These are phyloP conservation scores for Drosophila ogumai DNA, from an alignment of 1,140 invertebrate species.

Conservation along the genomic window DNA sequence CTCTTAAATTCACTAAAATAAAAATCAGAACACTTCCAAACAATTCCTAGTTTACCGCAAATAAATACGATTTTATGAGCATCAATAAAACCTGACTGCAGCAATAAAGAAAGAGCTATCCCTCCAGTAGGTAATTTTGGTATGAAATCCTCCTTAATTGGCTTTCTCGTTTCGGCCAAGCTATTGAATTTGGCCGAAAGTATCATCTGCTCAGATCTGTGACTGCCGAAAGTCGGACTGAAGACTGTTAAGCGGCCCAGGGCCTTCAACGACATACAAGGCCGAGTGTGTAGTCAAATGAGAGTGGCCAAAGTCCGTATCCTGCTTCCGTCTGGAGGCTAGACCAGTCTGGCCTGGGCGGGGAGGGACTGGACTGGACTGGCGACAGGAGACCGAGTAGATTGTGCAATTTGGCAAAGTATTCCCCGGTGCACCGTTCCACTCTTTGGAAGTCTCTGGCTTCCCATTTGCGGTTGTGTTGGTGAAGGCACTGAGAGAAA, in stretches of 20 bases:
- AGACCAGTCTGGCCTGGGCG: conserved; percentile 33
- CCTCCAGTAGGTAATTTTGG: conserved; percentile 11
- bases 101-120: conserved; percentile 24
- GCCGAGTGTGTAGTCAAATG: conserved; percentile 68
- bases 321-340: conserved; percentile 23
- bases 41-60: conserved; percentile 3
- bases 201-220: conserved; percentile 26
- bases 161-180: conserved; percentile 20
- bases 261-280: conserved; percentile 39
- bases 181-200: conserved; percentile 24
- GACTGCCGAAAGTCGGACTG: conserved; percentile 4
- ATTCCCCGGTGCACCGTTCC: conserved; percentile 75
- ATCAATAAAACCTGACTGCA: conserved; percentile 29
- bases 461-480: conserved; percentile 8
- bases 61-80: conserved; percentile 28
- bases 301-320: conserved; percentile 52
- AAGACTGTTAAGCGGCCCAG: conserved; percentile 7
- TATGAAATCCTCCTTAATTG: conserved; percentile 38
- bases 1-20: neutral
- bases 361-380: neutral
- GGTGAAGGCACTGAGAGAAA: conserved; percentile 10
- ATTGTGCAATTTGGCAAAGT: conserved; percentile 81
- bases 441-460: conserved; percentile 44
- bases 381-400: conserved; percentile 27
- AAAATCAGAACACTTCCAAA: conserved; percentile 8